A percentile compares a stretch with the other conserved stretches of the same genome.
Evolutionary conservation across 2,888 invertebrate genomes (phyloP).

Genomic region (Tipula confusa): DNA sequence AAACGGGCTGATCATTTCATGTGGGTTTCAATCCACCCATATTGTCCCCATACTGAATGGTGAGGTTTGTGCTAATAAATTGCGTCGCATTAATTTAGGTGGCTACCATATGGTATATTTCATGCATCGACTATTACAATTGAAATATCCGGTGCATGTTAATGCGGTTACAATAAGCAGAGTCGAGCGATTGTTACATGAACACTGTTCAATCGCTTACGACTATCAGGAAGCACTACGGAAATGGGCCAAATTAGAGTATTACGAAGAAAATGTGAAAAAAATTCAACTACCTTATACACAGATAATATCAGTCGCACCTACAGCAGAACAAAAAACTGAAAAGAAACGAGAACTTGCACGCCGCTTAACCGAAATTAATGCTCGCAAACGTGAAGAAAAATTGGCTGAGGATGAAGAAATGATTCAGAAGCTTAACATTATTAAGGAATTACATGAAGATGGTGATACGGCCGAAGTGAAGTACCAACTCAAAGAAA

Average conservation of each 20-base stretch:
- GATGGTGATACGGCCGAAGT: slow-evolving; percentile 71
- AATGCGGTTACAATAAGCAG: slow-evolving; percentile 81
- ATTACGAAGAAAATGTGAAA: slow-evolving; percentile 76
- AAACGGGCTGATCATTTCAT: slow-evolving; percentile 70
- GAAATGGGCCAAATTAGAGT: slow-evolving; percentile 76
- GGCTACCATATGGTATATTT: slow-evolving; percentile 82
- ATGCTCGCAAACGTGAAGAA: slow-evolving; percentile 82
- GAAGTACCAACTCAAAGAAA: slow-evolving; percentile 67
- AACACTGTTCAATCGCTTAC: slow-evolving; percentile 70
- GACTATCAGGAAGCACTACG: slow-evolving; percentile 75
- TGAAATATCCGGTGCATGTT: slow-evolving; percentile 89
- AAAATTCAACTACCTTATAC: slow-evolving; percentile 83
- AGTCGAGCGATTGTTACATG: slow-evolving; percentile 80
- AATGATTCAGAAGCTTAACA: slow-evolving; percentile 69
- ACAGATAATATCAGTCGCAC: slow-evolving; percentile 51
- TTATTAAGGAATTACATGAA: slow-evolving; percentile 71
- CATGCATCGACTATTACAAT: slow-evolving; percentile 79
- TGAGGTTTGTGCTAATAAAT: slow-evolving; percentile 62
- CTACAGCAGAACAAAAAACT: slow-evolving; percentile 71
- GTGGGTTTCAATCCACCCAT: slow-evolving; percentile 86
- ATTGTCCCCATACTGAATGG: slow-evolving; percentile 77
- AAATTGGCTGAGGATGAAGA: slow-evolving; percentile 85
- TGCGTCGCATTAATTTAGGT: slow-evolving; percentile 76
- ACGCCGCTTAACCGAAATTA: slow-evolving; percentile 78
- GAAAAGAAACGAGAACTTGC: slow-evolving; percentile 84